A percentile compares a stretch with the other conserved stretches of the same genome.
Evolutionary conservation across 2,113 vertebrate genomes (phyloP).

Genomic region (Pygathrix nemaeus): DNA sequence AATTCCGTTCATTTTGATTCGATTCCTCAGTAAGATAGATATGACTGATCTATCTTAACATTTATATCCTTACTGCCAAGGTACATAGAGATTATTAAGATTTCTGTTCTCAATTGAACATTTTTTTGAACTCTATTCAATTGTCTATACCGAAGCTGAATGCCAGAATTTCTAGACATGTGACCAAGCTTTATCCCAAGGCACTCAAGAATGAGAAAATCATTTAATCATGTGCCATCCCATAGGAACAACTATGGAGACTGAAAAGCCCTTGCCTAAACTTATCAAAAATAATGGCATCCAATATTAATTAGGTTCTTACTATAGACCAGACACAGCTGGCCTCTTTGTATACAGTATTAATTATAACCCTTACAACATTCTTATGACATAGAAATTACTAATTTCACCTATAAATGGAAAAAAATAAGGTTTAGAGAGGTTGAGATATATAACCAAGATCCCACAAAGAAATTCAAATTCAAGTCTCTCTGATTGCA

Average conservation of each 20-base stretch:
- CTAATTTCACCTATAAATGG: not conserved
- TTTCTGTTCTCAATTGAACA: not conserved
- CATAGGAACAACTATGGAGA: not conserved
- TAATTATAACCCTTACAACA: not conserved
- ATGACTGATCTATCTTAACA: not conserved
- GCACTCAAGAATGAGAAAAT: not conserved
- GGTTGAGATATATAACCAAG: not conserved
- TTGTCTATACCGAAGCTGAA: not conserved
- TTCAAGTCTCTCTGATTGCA: not conserved
- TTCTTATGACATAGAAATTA: not conserved
- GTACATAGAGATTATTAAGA: not conserved
- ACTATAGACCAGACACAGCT: not conserved
- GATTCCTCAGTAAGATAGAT: not conserved
- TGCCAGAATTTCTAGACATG: not conserved
- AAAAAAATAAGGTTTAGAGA: not conserved
- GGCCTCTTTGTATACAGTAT: not conserved
- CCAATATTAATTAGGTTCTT: not conserved
- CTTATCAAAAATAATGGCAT: not conserved
- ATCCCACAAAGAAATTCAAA: not conserved
- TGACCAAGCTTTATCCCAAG: not conserved
- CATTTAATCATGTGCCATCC: not conserved
- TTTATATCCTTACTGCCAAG: slow-evolving; percentile 29
- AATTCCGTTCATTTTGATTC: slow-evolving; percentile 13
- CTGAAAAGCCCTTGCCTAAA: not conserved
- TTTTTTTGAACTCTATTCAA: not conserved